Evolutionary conservation across 92 coral and sea anemone species (phyloP), one percentile per base, ranked within the genome.

Genomic region (Palythoa caribaeorum): DNA sequence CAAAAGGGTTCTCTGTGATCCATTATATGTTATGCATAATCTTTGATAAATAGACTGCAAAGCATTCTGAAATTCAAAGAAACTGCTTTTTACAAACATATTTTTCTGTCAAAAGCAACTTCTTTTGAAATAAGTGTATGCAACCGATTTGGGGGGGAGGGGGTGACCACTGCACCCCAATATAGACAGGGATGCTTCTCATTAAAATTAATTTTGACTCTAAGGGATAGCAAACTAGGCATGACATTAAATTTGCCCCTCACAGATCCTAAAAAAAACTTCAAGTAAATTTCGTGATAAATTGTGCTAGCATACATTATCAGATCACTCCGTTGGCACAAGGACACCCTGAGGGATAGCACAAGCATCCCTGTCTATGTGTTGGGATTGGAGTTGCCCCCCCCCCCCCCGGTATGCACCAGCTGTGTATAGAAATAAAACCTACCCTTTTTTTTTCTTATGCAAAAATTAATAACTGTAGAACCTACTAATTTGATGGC

Each of bases 331-430:
- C 70, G 70, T 62, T 62, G 70, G 70, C 70, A 62, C 70, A 62
- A 62, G 70, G 70, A 62, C 70, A 62, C 70, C 70, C 70, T n/a
- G 70, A 62, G 70, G 70, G 70, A 62, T 62, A 62, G 70, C 70
- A 62, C 70, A 62, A 62, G 70, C 70, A 62, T n/a, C 70, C 70
- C 35, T 62, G 35, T 62, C 35, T 62, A 62, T 62, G 70, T 62
- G 70, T 62, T 62, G 70, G 70, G 70, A 62, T 62, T 62, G 70
- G 70, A 62, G 70, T 62, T 62, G 37, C 66, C 66, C 66, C 59
- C 59, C 59, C 59, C 66, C 66, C 66, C 59, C 59, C 59, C 59
- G n/a, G 66, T 59, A 59, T 59, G 66, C 66, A 59, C 66, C 66
- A 59, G 66, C 66, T 59, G 66, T 13, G 66, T 14, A 59, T 59